Evolutionary conservation across 2,888 invertebrate genomes (phyloP), one percentile per base, ranked within the genome.

Genomic region (Tenthredo livida): DNA sequence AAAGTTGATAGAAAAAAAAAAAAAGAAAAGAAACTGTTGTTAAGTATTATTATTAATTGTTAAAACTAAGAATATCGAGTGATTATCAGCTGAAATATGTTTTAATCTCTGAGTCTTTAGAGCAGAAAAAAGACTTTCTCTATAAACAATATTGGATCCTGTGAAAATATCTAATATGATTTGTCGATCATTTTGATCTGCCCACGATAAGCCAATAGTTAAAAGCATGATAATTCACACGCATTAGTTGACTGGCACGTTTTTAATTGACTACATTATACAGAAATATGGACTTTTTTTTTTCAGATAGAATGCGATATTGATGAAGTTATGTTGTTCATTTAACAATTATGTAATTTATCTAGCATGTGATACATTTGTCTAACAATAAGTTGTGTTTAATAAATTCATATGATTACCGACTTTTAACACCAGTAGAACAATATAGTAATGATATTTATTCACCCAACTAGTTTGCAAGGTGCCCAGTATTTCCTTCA

Each of bases 11-110:
- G 43, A 73, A 73, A 73, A 40, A 33, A 4, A 33, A 33, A 33
- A 3, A 73, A 21, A 65, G 15, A 43, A 17, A 29, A 37, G n/a
- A 61, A 67, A 47, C 47, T 65, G 40, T 83, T 83, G 83, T 83
- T 83, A 83, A 65, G 43, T 83, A 83, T 67, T 83, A 83, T 70
- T 83, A 83, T 83, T 83, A 47, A 83, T 83, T 83, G 83, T 83
- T 83, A 67, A 70, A 25, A 67, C n/a, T 83, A 83, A 83, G 70
- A 67, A 70, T 70, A 67, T 83, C 29, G 67, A 65, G 25, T 70
- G 21, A 61, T 83, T 67, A 83, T 83, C 83, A 67, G 50, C 80
- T 40, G 58, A 21, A 25, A 65, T 21, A 58, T 78, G 15, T 58
- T 54, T 78, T 29, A 37, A 82, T 78, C 15, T 43, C 54, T 58